Evolutionary conservation across 2,888 invertebrate genomes (phyloP), one percentile per base, ranked within the genome.

Genomic region (Dyspetes luteomarginatus): DNA sequence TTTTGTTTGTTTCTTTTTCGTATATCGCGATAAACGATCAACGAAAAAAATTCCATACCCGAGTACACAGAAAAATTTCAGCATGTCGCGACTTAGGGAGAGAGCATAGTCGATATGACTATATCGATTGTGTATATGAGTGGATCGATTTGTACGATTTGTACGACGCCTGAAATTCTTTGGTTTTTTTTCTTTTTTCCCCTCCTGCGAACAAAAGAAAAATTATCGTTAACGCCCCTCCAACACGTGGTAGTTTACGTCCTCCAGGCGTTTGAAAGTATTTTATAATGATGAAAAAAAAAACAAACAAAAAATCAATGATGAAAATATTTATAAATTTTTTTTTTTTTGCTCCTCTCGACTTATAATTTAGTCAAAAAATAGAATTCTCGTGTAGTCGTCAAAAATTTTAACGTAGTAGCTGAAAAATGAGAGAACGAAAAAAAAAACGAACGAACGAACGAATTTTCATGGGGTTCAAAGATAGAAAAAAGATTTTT

Each of bases 231-330:
- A 19, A 56, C 50, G 67, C 24, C 52, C 69, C 56, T 36, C 67
- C 48, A 45, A 30, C 28, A 72, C 58, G 65, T 26, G 41, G 28
- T 71, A 55, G 60, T 64, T n/a, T 78, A 67, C 75, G 72, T 72
- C 62, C 73, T 67, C n/a, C n/a, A 69, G 73, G 64, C 60, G 71
- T 78, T 79, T 81, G 83, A 83, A 84, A 84, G 84, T 84, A 84
- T 83, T 84, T 83, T 74, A 64, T 83, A 82, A 74, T 19, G 65
- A 68, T 58, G 43, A 52, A 45, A 24, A 62, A 55, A 41, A 52
- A 41, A 62, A n/a, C 9, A 24, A n/a, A n/a, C n/a, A 43, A 2
- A 45, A 52, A 15, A 45, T 30, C 55, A 17, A 41, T 48, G 17
- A 50, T 19, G n/a, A 30, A 50, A n/a, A 43, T 9, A 58, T 41